These are phyloP conservation scores for Gnathonemus longibarbis DNA, from an alignment of 2,113 vertebrate species.

Conservation along the genomic window DNA sequence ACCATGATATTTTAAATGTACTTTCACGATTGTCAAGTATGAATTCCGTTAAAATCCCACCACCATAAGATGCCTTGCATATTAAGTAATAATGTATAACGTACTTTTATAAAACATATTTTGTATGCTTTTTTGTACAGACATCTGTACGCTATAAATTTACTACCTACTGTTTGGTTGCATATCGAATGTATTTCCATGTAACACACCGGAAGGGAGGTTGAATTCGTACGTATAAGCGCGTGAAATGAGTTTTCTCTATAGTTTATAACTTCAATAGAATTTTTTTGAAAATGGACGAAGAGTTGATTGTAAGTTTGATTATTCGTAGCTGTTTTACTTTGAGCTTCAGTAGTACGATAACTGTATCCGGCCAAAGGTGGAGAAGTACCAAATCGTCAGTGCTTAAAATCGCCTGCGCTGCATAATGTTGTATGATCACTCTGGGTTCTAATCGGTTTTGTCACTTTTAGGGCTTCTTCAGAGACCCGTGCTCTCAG, in stretches of 20 bases:
- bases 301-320: constrained; percentile 32
- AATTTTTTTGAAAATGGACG: constrained; percentile 27
- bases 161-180: neutral
- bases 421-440: neutral
- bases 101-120: neutral
- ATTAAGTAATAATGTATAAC: neutral
- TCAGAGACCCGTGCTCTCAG: constrained; percentile 67
- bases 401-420: neutral
- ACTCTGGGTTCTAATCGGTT: neutral
- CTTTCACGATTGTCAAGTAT: neutral
- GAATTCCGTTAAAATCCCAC: neutral
- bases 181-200: neutral
- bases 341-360: neutral
- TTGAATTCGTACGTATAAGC: neutral
- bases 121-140: neutral
- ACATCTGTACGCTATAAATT: neutral
- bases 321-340: neutral
- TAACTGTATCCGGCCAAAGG: neutral
- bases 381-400: neutral
- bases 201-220: constrained; percentile 24
- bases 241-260: neutral
- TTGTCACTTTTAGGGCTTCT: constrained; percentile 59
- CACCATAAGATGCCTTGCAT: neutral
- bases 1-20: neutral
- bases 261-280: neutral